phyloP scores from a whole-genome alignment of 2,113 vertebrate species.

The Microcebus tavaratra region DNA sequence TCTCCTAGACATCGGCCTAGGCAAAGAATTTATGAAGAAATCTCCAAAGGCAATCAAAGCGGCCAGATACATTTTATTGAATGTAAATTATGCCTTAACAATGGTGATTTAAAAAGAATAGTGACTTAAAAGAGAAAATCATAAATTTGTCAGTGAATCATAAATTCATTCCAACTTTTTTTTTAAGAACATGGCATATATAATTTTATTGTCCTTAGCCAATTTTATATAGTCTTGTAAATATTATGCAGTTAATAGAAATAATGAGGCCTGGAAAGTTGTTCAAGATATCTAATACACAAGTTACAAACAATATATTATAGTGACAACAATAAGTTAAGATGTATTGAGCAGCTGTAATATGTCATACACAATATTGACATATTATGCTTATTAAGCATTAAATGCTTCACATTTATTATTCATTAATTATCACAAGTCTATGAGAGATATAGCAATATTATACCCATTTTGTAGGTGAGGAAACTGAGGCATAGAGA shows the following conservation, averaged over 20 bases:
- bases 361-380: neutral
- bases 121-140: neutral
- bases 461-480: neutral
- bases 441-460: neutral
- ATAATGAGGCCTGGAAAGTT: neutral
- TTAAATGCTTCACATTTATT: neutral
- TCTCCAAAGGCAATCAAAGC: too few relatives aligned
- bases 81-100: neutral
- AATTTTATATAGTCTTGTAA: neutral
- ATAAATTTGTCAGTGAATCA: neutral
- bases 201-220: neutral
- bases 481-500: neutral
- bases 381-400: too few relatives aligned
- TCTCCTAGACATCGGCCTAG: too few relatives aligned
- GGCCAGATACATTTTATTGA: too few relatives aligned
- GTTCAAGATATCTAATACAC: neutral
- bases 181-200: neutral
- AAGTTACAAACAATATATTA: neutral
- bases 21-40: too few relatives aligned
- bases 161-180: neutral
- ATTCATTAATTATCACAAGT: neutral
- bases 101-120: neutral
- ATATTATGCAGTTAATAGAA: neutral
- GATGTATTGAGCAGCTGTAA: too few relatives aligned
- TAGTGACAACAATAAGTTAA: neutral